Evolutionary conservation across 2,113 vertebrate species (phyloP).

Genomic region (Pseudolaguvia tuberculata): DNA sequence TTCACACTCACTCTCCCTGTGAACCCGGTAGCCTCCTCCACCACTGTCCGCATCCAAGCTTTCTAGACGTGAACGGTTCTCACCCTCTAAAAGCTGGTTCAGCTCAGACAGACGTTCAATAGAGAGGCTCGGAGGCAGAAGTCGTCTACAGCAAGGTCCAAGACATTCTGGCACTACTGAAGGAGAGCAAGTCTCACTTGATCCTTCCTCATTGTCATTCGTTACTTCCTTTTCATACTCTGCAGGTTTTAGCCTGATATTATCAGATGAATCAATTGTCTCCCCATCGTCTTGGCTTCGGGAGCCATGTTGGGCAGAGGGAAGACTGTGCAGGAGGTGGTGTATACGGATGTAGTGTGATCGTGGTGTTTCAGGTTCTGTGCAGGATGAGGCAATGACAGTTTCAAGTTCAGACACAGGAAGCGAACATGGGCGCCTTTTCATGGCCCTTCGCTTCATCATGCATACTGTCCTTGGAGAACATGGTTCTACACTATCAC

Average conservation of each 20-base stretch:
- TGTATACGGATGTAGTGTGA: conserved; percentile 96
- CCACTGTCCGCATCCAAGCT: conserved; percentile 66
- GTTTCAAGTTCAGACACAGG: conserved; percentile 94
- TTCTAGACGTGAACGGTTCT: conserved; percentile 63
- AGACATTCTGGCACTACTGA: conserved; percentile 63
- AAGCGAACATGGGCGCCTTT: conserved; percentile 82
- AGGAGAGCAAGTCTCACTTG: conserved; percentile 60
- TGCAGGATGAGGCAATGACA: conserved; percentile 85
- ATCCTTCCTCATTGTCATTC: conserved; percentile 59
- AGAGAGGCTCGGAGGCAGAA: conserved; percentile 66
- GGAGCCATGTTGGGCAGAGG: conserved; percentile 70
- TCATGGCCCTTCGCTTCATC: conserved; percentile 68
- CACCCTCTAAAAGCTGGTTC: conserved; percentile 72
- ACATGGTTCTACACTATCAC: conserved; percentile 54
- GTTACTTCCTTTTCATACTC: conserved; percentile 68
- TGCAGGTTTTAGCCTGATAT: conserved; percentile 45
- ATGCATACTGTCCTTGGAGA: conserved; percentile 62
- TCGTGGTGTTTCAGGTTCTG: conserved; percentile 88
- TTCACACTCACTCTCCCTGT: conserved; percentile 81
- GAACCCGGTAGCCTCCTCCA: conserved; percentile 68
- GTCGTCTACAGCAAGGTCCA: conserved; percentile 63
- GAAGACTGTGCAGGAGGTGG: conserved; percentile 90
- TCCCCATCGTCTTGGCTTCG: conserved; percentile 67
- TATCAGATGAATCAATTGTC: conserved; percentile 47
- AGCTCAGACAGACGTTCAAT: conserved; percentile 74